phyloP scores from a whole-genome alignment of 2,888 invertebrate genomes.

The Nemapogon koenigi region DNA sequence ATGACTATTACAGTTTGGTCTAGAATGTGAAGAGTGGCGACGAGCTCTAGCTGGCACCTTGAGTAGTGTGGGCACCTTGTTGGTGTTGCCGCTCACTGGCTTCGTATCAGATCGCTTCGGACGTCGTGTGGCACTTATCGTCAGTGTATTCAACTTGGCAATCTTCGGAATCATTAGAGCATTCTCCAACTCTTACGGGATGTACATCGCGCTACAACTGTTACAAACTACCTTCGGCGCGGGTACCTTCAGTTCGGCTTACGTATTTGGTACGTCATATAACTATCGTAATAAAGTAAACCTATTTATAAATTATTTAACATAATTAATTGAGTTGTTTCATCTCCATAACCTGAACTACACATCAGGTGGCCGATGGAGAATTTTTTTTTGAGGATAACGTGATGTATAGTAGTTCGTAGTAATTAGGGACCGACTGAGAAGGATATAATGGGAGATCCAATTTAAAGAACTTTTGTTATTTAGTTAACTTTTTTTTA shows the following conservation, averaged over 20 bases:
- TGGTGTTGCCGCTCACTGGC: constrained; percentile 73
- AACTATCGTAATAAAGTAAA: no score
- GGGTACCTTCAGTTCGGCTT: constrained; percentile 60
- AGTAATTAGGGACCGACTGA: no score
- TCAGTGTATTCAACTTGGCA: constrained; percentile 46
- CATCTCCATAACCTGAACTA: no score
- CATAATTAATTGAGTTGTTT: no score
- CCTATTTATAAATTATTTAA: background rate
- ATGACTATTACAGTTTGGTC: constrained; percentile 57
- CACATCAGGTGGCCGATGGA: no score
- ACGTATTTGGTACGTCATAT: constrained; percentile 39
- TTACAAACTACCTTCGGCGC: constrained; percentile 59
- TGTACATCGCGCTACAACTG: constrained; percentile 59
- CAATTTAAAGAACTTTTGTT: no score
- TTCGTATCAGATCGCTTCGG: constrained; percentile 71
- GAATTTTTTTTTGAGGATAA: no score
- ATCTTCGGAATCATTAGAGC: constrained; percentile 58
- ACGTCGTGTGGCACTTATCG: constrained; percentile 51
- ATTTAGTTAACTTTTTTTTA: background rate
- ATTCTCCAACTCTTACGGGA: constrained; percentile 60
- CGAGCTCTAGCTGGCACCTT: constrained; percentile 74
- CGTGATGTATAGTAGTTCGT: no score
- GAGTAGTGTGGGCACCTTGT: constrained; percentile 71
- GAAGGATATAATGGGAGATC: no score
- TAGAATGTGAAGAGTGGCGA: constrained; percentile 74